A percentile compares a stretch with the other conserved stretches of the same genome.
phyloP scores from a whole-genome alignment of 2,797 vertebrate species.

The Coregonus ussuriensis region DNA sequence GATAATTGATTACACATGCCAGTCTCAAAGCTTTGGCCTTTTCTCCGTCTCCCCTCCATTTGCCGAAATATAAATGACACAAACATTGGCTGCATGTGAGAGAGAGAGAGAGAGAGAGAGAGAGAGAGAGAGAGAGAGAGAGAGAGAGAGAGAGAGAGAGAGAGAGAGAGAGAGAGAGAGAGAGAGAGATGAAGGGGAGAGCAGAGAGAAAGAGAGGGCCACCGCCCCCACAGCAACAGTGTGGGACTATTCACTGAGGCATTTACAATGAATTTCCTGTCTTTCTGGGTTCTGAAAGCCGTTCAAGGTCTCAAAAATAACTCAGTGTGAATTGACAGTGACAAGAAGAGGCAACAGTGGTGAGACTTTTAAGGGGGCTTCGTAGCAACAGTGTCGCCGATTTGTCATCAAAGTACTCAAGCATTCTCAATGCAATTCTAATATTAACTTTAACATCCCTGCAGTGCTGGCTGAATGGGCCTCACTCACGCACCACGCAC shows the following conservation, averaged over 20 bases:
- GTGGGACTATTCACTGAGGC: slow-evolving; percentile 21
- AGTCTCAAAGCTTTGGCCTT: neutral
- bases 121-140: slow-evolving; percentile 6
- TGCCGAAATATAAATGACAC: neutral
- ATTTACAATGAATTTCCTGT: slow-evolving; percentile 37
- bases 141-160: neutral
- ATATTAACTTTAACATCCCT: slow-evolving; percentile 26
- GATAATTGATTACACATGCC: neutral
- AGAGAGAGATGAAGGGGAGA: neutral
- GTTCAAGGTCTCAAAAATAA: slow-evolving; percentile 45
- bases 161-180: neutral
- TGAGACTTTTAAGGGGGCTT: no score
- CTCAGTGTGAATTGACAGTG: slow-evolving; percentile 36
- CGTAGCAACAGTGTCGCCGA: slow-evolving; percentile 16
- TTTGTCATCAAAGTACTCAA: slow-evolving; percentile 38
- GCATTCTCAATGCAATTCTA: slow-evolving; percentile 25
- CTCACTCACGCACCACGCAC: neutral
- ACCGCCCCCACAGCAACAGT: neutral
- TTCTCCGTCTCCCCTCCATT: neutral
- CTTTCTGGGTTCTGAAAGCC: slow-evolving; percentile 35
- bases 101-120: neutral
- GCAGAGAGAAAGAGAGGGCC: slow-evolving; percentile 1
- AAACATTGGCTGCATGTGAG: neutral
- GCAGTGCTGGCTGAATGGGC: neutral
- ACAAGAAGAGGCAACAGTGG: slow-evolving; percentile 26